These are phyloP conservation scores for Cybosia mesomella DNA, from an alignment of 2,888 invertebrate genomes.

Conservation along the genomic window DNA sequence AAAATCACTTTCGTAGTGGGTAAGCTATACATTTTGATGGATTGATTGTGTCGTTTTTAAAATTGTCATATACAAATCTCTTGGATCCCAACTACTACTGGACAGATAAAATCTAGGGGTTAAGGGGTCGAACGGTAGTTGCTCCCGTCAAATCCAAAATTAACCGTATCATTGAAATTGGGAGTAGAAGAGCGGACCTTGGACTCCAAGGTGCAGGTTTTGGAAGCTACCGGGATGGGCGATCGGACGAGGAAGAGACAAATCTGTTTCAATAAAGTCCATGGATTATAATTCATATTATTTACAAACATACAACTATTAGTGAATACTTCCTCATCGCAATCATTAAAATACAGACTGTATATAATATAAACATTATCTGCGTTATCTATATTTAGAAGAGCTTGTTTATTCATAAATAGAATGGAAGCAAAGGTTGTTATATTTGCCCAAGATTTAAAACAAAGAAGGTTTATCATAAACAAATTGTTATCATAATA, in stretches of 20 bases:
- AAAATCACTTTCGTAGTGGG: no score
- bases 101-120: no score
- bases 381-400: slow-evolving; percentile 2
- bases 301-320: slow-evolving; percentile 5
- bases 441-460: slow-evolving; percentile 2
- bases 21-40: no score
- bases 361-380: not conserved
- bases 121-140: no score
- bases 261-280: not conserved
- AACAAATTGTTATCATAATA: slow-evolving; percentile 8
- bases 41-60: no score
- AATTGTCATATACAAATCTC: no score
- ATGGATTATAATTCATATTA: not conserved
- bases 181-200: not conserved
- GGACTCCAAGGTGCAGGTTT: not conserved
- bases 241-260: not conserved
- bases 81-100: no score
- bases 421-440: slow-evolving; percentile 4
- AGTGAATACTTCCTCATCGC: not conserved
- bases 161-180: no score
- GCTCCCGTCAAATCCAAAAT: no score
- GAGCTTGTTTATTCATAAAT: slow-evolving; percentile 5
- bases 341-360: not conserved
- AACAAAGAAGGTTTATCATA: slow-evolving; percentile 4
- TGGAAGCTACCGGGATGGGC: not conserved